Evolutionary conservation across 2,797 vertebrate genomes (phyloP).

Genomic region (Octomys mimax): DNA sequence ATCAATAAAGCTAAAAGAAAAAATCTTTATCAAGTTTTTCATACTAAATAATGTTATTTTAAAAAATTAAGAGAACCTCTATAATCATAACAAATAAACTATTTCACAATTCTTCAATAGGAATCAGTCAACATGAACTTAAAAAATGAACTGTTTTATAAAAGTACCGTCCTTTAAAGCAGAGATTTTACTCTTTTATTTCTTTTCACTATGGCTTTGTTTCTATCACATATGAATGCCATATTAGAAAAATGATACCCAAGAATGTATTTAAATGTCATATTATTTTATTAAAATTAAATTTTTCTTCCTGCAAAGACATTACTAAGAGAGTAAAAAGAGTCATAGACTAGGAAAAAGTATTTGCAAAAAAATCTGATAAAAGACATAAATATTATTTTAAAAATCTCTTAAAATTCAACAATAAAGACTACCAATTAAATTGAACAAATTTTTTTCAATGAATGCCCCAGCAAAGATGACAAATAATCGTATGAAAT

Average conservation of each 20-base stretch:
- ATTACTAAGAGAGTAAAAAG: conserved; percentile 20
- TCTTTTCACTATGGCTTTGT: background rate
- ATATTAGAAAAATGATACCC: conserved; percentile 28
- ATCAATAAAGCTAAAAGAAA: conserved; percentile 42
- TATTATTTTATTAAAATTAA: conserved; percentile 53
- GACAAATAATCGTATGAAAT: conserved; percentile 12
- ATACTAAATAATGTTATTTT: conserved; percentile 55
- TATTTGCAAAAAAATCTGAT: background rate
- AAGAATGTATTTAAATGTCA: conserved; percentile 16
- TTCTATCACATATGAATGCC: background rate
- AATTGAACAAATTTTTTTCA: background rate
- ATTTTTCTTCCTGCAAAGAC: background rate
- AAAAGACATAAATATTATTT: conserved; percentile 23
- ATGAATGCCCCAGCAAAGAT: conserved; percentile 1
- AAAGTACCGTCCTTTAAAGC: conserved; percentile 74
- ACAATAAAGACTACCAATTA: background rate
- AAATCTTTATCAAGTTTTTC: conserved; percentile 60
- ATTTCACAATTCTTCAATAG: conserved; percentile 75
- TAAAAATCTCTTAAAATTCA: conserved; percentile 36
- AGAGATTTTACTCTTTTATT: conserved; percentile 42
- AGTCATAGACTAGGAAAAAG: background rate
- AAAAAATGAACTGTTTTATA: conserved; percentile 73
- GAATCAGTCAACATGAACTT: conserved; percentile 74
- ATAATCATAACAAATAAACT: conserved; percentile 58
- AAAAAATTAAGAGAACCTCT: conserved; percentile 68